phyloP scores from a whole-genome alignment of 2,888 invertebrate species.

The Meiosimyza platycephala region DNA sequence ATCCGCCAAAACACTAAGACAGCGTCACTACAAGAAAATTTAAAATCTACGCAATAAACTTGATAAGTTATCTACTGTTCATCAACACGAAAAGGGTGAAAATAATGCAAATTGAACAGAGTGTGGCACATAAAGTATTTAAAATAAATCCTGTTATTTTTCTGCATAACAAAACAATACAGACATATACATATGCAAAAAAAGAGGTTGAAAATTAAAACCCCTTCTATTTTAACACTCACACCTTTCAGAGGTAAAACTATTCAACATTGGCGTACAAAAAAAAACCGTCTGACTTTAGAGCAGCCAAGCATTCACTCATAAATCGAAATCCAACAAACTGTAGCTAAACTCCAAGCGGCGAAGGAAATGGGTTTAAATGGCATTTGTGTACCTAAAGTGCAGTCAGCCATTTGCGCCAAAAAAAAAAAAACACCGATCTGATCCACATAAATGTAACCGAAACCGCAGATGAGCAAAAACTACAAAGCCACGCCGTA shows the following conservation, averaged over 20 bases:
- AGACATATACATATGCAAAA: no score
- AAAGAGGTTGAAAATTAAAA: no score
- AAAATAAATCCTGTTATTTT: constrained; percentile 19
- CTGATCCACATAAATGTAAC: constrained; percentile 42
- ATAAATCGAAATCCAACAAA: constrained; percentile 42
- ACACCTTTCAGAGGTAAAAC: background rate
- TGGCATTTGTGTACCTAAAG: constrained; percentile 58
- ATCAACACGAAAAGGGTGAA: constrained; percentile 36
- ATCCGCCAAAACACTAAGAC: no score
- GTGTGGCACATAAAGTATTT: background rate
- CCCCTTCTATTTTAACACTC: no score
- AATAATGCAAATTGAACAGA: background rate
- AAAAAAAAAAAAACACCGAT: constrained; percentile 27
- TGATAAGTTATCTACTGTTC: constrained; percentile 35
- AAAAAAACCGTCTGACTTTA: constrained; percentile 12
- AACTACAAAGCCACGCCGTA: constrained; percentile 21
- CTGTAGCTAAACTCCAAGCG: constrained; percentile 42
- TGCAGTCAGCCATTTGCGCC: constrained; percentile 59
- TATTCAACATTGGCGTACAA: background rate
- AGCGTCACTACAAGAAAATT: no score
- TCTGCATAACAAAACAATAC: no score
- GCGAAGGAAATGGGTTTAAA: constrained; percentile 59
- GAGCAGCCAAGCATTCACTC: constrained; percentile 22
- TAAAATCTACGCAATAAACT: constrained; percentile 32
- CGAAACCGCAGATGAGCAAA: constrained; percentile 38